Base-by-base conservation (phyloP, 2,113 vertebrate species). In the Ellobius talpinus region DNA sequence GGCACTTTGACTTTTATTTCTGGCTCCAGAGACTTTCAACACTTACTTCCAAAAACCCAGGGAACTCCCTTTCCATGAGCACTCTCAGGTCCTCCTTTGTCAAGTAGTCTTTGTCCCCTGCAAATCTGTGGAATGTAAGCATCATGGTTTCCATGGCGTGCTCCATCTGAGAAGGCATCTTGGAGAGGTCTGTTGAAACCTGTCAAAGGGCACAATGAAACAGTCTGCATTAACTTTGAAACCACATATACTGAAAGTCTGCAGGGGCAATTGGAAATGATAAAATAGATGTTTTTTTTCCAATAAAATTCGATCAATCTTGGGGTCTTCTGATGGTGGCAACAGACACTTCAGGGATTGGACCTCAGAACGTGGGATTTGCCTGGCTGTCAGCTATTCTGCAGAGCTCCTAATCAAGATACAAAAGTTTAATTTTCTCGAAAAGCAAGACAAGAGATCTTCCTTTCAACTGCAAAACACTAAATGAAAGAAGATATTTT, bases 121-220 rank as follows among this genome's bases (percentile, higher is more conserved):
- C 98, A 65, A 98, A 99, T 73, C 97, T 98, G 72, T 99, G 98
- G 90, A 99, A 99, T 0, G 98, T 98, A 82, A 99, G 98, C 98
- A 99, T 98, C 33, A 98, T 93, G 1, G 97, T 98, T 91, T 99
- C 98, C 98, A 99, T 99, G 63, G 98, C 98, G 0, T 98, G 98
- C 17, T 99, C 98, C 96, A 99, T 90, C 79, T 99, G 98, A 66
- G 98, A 98, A 0, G 98, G 98, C 98, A 98, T 98, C 50, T 96
- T 96, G 58, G 78, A 7, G 66, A 45, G n/a, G 55, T 93, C 88
- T 94, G 66, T 65, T 55, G 61, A 90, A 96, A 92, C 73, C 91
- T 95, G 58, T 87, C 21, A 76, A 89, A 91, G 88, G 72, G 81
- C 39, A 6, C 21, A 81, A 85, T 95, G 70, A 82, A 47, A 85